These are phyloP conservation scores for Orientallactaga sibirica DNA, from an alignment of 2,797 vertebrate species.

Conservation along the genomic window DNA sequence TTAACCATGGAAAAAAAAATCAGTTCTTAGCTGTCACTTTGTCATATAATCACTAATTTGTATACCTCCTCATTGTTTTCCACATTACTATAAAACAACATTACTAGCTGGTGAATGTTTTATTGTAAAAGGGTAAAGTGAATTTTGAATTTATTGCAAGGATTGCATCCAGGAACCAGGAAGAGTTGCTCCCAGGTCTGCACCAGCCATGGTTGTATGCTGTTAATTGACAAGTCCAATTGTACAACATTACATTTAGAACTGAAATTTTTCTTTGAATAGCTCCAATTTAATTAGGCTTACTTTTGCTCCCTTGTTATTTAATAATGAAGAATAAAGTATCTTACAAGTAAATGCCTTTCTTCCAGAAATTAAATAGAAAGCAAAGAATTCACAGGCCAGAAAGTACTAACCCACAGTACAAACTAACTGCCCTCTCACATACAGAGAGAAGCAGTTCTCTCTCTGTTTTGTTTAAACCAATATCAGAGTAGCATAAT, in stretches of 20 bases:
- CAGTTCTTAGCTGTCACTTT: constrained; percentile 23
- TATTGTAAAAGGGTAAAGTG: constrained; percentile 57
- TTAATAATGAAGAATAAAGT: constrained; percentile 78
- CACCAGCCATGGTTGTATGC: constrained; percentile 24
- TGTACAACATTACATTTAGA: constrained; percentile 75
- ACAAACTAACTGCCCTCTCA: constrained; percentile 61
- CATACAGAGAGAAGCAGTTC: background rate
- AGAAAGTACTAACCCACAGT: constrained; percentile 48
- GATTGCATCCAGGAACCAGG: background rate
- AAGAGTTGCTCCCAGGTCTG: constrained; percentile 37
- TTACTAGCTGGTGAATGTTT: constrained; percentile 47
- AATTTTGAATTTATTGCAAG: constrained; percentile 64
- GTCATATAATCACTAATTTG: constrained; percentile 25
- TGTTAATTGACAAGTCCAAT: constrained; percentile 69
- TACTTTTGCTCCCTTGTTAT: constrained; percentile 57
- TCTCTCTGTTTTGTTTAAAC: background rate
- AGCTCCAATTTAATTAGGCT: constrained; percentile 64
- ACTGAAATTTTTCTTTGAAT: constrained; percentile 64
- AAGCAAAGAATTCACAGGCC: constrained; percentile 60
- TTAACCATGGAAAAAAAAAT: constrained; percentile 19
- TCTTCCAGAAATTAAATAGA: constrained; percentile 70
- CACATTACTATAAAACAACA: background rate
- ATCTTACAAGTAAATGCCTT: constrained; percentile 66
- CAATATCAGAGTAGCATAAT: background rate
- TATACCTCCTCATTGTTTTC: constrained; percentile 34